Conservation (phyloP, 1,140 invertebrate genomes). For the Meloidogyne exigua region DNA sequence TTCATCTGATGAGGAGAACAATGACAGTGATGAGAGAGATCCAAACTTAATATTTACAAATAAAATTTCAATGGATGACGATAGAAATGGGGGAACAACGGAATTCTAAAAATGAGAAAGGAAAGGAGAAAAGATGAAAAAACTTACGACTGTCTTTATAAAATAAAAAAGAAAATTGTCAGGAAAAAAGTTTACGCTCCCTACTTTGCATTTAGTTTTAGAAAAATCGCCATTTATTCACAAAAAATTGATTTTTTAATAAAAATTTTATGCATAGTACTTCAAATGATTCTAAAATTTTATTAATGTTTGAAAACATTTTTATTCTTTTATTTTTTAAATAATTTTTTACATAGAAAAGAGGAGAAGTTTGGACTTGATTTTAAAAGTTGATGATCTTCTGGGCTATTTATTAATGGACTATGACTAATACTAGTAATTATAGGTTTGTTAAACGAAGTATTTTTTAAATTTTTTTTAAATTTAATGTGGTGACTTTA, state of each 20-base stretch:
- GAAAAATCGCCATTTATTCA: background rate
- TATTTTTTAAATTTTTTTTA: too few species aligned
- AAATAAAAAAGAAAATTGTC: too few species aligned
- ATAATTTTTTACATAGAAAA: background rate
- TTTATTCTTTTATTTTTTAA: background rate
- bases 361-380: background rate
- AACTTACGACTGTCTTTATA: background rate
- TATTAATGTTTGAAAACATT: background rate
- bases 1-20: constrained; percentile 6
- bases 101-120: background rate
- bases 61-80: background rate
- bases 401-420: too few species aligned
- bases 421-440: too few species aligned
- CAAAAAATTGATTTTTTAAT: background rate
- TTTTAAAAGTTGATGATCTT: background rate
- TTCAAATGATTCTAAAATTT: background rate
- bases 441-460: too few species aligned
- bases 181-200: too few species aligned
- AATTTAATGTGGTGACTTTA: too few species aligned
- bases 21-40: background rate
- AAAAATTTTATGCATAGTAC: background rate
- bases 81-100: constrained; percentile 9
- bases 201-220: background rate
- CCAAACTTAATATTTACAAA: background rate
- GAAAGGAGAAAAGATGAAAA: background rate